A percentile compares a stretch with the other conserved stretches of the same genome.
Conservation (phyloP, 1,140 invertebrate species). For the Drosophila serrata region DNA sequence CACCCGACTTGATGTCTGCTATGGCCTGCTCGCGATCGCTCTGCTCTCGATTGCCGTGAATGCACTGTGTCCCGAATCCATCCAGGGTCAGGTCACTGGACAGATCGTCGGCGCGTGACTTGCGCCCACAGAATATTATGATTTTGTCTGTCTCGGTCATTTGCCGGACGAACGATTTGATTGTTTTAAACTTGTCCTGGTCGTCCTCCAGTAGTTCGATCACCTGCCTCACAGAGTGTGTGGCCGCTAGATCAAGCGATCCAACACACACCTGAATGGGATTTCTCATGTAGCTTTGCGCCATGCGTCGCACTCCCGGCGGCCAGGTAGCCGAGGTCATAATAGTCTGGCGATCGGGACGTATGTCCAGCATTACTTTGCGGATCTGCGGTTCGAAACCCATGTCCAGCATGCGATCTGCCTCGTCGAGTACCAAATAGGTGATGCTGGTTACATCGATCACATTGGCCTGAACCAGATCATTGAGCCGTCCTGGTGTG, state of each 20-base stretch:
- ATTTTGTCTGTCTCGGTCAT: conserved; percentile 92
- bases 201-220: conserved; percentile 91
- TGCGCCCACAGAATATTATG: conserved; percentile 95
- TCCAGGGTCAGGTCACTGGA: conserved; percentile 91
- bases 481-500: conserved; percentile 95
- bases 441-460: conserved; percentile 92
- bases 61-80: conserved; percentile 90
- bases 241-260: conserved; percentile 93
- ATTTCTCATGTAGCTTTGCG: conserved; percentile 93
- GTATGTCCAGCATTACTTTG: conserved; percentile 91
- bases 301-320: conserved; percentile 91
- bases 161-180: conserved; percentile 71
- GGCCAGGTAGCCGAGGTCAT: conserved; percentile 97
- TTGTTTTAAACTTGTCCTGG: conserved; percentile 88
- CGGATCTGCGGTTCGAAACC: conserved; percentile 95
- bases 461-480: conserved; percentile 89
- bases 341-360: conserved; percentile 93
- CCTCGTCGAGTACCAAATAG: conserved; percentile 97
- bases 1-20: conserved; percentile 91
- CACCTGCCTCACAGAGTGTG: conserved; percentile 92
- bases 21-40: conserved; percentile 93
- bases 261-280: conserved; percentile 96
- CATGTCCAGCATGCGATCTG: conserved; percentile 93
- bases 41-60: conserved; percentile 96
- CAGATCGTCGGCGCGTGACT: conserved; percentile 92